A percentile compares a stretch with the other conserved stretches of the same genome.
Evolutionary conservation across 2,797 vertebrate genomes (phyloP).

Genomic region (Aotus griseimembra): DNA sequence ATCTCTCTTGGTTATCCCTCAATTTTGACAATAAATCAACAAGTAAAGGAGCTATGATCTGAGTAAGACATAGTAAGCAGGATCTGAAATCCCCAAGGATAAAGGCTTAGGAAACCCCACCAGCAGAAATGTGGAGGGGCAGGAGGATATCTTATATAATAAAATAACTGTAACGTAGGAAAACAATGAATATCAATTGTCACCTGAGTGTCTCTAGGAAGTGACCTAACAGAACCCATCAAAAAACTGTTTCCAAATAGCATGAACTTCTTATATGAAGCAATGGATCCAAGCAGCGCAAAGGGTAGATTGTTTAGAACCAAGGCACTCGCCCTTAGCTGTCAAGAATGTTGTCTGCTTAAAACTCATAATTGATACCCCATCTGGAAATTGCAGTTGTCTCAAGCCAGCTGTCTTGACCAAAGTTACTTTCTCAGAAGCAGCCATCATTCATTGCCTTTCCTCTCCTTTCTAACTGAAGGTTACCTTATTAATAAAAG

Average conservation of each 20-base stretch:
- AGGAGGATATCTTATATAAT: background rate
- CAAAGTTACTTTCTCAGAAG: background rate
- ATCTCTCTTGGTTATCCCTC: background rate
- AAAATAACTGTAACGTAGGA: background rate
- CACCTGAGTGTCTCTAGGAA: background rate
- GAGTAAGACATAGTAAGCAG: background rate
- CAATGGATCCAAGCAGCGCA: background rate
- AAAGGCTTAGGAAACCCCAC: background rate
- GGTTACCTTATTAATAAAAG: conserved; percentile 57
- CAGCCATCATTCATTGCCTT: background rate
- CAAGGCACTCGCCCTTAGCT: background rate
- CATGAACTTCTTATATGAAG: background rate
- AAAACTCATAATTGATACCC: background rate
- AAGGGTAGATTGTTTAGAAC: background rate
- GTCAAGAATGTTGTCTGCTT: background rate
- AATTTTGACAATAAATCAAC: background rate
- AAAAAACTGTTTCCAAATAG: background rate
- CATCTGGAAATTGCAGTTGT: background rate
- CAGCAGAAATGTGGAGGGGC: background rate
- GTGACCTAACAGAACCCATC: background rate
- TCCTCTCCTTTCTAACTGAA: conserved; percentile 2
- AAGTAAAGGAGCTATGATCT: background rate
- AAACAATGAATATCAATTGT: background rate
- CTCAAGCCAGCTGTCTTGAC: background rate
- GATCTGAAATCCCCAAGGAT: background rate